Percentiles rank a stretch among this genome's conserved stretches.
These are phyloP conservation scores for Myodes glareolus DNA, from an alignment of 2,113 vertebrate genomes.

Conservation along the genomic window DNA sequence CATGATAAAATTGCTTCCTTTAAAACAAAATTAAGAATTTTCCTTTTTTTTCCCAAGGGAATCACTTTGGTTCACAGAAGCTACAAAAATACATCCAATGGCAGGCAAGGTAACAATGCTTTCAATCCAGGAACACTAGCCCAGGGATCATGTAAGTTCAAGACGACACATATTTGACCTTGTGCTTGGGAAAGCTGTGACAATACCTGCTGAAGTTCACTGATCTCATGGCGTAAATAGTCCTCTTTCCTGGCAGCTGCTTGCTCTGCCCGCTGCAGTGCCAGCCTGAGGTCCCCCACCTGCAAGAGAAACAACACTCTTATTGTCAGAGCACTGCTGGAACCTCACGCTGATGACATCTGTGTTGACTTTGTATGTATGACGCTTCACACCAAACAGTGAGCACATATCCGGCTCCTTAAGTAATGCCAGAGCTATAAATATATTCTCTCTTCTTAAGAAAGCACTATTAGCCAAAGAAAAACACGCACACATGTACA, in stretches of 20 bases:
- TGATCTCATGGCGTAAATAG: conserved; percentile 96
- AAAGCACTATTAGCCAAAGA: background rate
- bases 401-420: background rate
- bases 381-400: background rate
- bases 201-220: conserved; percentile 95
- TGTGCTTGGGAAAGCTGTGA: background rate
- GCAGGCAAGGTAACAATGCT: background rate
- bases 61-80: background rate
- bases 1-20: conserved; percentile 22
- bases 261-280: conserved; percentile 95
- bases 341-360: background rate
- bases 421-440: conserved; percentile 2
- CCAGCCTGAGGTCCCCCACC: conserved; percentile 95
- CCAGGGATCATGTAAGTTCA: background rate
- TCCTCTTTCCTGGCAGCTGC: conserved; percentile 97
- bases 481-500: background rate
- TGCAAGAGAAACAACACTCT: conserved; percentile 71
- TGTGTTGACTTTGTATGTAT: background rate
- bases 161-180: background rate
- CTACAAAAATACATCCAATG: background rate
- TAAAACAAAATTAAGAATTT: conserved; percentile 14
- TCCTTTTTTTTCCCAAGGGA: background rate
- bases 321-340: background rate
- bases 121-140: background rate
- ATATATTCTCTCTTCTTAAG: background rate